Evolutionary conservation across 2,113 vertebrate species (phyloP), one percentile per base, ranked within the genome.

Genomic region (Hippoglossus stenolepis): DNA sequence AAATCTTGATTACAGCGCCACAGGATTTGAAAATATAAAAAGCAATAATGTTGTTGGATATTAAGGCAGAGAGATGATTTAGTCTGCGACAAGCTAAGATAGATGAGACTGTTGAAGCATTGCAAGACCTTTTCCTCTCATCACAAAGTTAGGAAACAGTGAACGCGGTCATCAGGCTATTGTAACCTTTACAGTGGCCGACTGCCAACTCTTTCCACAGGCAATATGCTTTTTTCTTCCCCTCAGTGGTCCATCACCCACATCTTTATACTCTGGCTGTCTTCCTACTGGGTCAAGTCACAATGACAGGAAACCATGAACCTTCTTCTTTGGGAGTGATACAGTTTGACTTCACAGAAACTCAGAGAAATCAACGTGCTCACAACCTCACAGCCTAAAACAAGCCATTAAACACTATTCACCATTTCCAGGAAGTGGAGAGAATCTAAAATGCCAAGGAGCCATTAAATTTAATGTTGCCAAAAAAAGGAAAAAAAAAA

Each of bases 281-380:
- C 65, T 58, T 88, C 90, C 84, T 67, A 83, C 71, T 89, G 76
- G 82, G 85, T 77, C 77, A 73, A 78, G 80, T 76, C 84, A 85
- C 84, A 83, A 81, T 83, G 80, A 84, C 79, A 88, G 85, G 77
- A 90, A 87, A 82, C 57, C 56, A 56, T 13, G 21, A 26, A 51
- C 14, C 77, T 9, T 80, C 69, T 86, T 82, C 84, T 61, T 60
- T 17, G 12, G 51, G 54, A 80, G 31, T 0, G 11, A 78, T 63
- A 74, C 69, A 78, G 49, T 4, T 40, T 43, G 23, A 35, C 45
- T 73, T 26, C 26, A 18, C 13, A 28, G 40, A 77, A 69, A 61
- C 66, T 56, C 14, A 9, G 21, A 79, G 35, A 23, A 62, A 79
- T 40, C 4, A 45, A 63, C 2, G 24, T 49, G 65, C 21, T 70